Evolutionary conservation across 2,797 vertebrate genomes (phyloP).

Genomic region (Galaxias olidus): DNA sequence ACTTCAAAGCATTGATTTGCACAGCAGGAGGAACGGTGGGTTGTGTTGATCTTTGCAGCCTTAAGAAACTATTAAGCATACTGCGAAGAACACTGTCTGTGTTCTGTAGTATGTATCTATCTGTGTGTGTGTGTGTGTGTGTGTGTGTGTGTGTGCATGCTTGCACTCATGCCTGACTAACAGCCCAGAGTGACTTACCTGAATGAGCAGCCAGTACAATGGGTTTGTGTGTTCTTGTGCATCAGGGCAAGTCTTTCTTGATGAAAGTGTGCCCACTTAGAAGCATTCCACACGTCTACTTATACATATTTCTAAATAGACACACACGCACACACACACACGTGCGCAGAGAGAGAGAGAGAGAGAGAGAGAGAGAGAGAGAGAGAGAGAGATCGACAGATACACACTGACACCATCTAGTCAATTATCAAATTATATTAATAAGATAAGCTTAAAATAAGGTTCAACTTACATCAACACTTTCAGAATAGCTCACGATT

Average conservation of each 20-base stretch:
- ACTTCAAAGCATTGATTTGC: background rate
- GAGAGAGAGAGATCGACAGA: background rate
- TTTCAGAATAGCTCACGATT: background rate
- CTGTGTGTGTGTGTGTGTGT: slow-evolving; percentile 1
- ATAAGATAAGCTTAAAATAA: no score
- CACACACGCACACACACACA: background rate
- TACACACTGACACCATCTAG: background rate
- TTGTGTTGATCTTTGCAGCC: no score
- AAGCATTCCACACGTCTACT: background rate
- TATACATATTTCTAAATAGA: background rate
- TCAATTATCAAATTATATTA: background rate
- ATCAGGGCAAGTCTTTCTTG: background rate
- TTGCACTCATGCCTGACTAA: background rate
- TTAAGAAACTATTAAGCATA: no score
- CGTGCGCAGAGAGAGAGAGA: background rate
- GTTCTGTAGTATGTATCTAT: background rate
- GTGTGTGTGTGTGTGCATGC: background rate
- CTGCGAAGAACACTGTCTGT: no score
- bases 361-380: background rate
- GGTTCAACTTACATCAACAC: background rate
- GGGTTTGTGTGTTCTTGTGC: slow-evolving; percentile 7
- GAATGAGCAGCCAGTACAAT: background rate
- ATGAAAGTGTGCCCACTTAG: no score
- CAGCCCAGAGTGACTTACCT: background rate
- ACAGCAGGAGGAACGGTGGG: no score